Percentiles rank a stretch among this genome's conserved stretches.
Conservation (phyloP, 2,888 invertebrate species). For the Drosophila parthenogenetica region DNA sequence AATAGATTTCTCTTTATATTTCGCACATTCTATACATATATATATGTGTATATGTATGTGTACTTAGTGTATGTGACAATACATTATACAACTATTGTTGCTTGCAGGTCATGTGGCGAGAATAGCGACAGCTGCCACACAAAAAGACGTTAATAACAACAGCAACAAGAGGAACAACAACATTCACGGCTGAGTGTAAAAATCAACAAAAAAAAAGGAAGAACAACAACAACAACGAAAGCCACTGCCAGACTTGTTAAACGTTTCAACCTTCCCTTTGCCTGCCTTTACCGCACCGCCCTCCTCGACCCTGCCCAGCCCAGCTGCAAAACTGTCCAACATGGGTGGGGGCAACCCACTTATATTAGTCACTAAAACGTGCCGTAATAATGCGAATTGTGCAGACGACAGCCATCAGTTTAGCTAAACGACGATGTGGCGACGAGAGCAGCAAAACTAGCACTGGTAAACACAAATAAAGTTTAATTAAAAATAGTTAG, state of each 20-base stretch:
- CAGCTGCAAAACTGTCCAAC: constrained; percentile 11
- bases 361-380: constrained; percentile 54
- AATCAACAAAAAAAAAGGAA: constrained; percentile 14
- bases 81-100: constrained; percentile 59
- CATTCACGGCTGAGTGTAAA: constrained; percentile 42
- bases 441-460: constrained; percentile 30
- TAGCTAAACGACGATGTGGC: constrained; percentile 42
- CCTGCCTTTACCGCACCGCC: constrained; percentile 19
- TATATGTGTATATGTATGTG: neutral
- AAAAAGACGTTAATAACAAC: constrained; percentile 53
- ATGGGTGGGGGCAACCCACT: constrained; percentile 34
- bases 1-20: constrained; percentile 45
- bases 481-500: neutral
- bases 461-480: constrained; percentile 34
- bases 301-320: neutral
- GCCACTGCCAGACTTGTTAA: constrained; percentile 56
- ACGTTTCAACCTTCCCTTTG: constrained; percentile 55
- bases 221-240: constrained; percentile 13
- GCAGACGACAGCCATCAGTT: constrained; percentile 36
- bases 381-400: constrained; percentile 28
- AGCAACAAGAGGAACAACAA: constrained; percentile 10
- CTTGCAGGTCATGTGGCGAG: constrained; percentile 68
- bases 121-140: constrained; percentile 68
- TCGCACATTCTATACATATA: constrained; percentile 19
- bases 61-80: constrained; percentile 18